These are phyloP conservation scores for Microcebus ravelobensis DNA, from an alignment of 2,113 vertebrate species.

Conservation along the genomic window DNA sequence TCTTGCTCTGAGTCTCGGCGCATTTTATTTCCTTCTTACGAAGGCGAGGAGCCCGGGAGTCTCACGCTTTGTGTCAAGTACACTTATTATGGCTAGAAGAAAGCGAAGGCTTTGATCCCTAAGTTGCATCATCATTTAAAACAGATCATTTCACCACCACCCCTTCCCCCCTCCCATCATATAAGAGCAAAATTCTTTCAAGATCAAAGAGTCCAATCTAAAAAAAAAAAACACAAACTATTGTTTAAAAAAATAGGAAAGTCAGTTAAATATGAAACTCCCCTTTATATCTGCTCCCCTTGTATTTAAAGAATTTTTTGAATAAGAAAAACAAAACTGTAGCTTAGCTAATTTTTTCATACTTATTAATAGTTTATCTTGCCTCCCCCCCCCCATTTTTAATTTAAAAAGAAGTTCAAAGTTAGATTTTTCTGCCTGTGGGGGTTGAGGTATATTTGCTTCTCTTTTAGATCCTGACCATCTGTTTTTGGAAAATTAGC, in stretches of 20 bases:
- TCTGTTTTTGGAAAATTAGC: slow-evolving; percentile 85
- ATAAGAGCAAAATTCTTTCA: slow-evolving; percentile 88
- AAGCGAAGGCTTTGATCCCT: slow-evolving; percentile 87
- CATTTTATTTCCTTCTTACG: slow-evolving; percentile 82
- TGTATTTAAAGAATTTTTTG: slow-evolving; percentile 80
- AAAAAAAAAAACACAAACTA: slow-evolving; percentile 78
- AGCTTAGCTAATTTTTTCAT: slow-evolving; percentile 84
- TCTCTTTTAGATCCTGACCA: slow-evolving; percentile 85
- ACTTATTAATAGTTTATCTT: slow-evolving; percentile 82
- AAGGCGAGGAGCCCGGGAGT: slow-evolving; percentile 80
- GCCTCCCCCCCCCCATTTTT: slow-evolving; percentile 27
- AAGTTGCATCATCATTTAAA: slow-evolving; percentile 89
- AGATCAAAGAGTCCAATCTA: slow-evolving; percentile 87
- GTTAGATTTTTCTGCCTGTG: slow-evolving; percentile 85
- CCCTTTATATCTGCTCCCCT: slow-evolving; percentile 83
- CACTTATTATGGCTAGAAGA: slow-evolving; percentile 86
- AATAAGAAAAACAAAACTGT: slow-evolving; percentile 84
- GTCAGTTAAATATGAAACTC: slow-evolving; percentile 81
- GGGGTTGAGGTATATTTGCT: slow-evolving; percentile 84
- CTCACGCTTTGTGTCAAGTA: slow-evolving; percentile 84
- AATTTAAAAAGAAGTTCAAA: slow-evolving; percentile 88
- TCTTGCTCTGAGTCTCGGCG: slow-evolving; percentile 75
- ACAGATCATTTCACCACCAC: slow-evolving; percentile 85
- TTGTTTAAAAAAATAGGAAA: slow-evolving; percentile 83
- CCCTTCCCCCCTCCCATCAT: slow-evolving; percentile 75